Percentiles rank a stretch among this genome's conserved stretches.
Evolutionary conservation across 2,113 vertebrate genomes (phyloP).

Genomic region (Callipepla californica): DNA sequence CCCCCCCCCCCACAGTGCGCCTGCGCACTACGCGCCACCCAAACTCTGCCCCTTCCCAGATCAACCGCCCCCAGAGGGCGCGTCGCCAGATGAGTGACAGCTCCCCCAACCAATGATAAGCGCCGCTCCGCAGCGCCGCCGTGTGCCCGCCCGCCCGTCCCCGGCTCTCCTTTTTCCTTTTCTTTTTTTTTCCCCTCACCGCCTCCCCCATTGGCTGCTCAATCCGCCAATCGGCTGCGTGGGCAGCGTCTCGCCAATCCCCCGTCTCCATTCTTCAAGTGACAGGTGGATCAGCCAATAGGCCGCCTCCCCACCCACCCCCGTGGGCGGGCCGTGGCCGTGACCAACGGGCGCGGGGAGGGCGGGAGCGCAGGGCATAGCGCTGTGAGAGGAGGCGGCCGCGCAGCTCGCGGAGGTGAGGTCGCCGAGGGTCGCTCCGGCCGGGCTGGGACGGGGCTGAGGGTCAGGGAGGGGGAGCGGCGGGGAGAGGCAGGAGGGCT

Average conservation of each 20-base stretch:
- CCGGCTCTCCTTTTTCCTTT: not conserved
- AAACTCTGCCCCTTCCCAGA: not conserved
- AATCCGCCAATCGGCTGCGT: not conserved
- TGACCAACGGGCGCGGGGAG: constrained; percentile 21
- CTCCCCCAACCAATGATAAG: rapidly evolving
- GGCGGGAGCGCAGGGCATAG: constrained; percentile 17
- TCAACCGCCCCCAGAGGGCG: constrained; percentile 4
- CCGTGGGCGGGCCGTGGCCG: not conserved
- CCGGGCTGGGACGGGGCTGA: not conserved
- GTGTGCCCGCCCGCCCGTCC: not conserved
- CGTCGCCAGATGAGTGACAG: not conserved
- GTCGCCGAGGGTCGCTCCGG: constrained; percentile 8
- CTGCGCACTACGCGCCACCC: not conserved
- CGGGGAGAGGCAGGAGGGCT: not conserved
- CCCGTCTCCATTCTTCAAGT: rapidly evolving
- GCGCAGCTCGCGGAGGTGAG: constrained; percentile 3
- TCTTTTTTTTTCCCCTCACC: not conserved
- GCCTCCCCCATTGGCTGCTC: not conserved
- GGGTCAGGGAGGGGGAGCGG: not conserved
- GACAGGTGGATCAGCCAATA: not conserved
- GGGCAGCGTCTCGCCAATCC: not conserved
- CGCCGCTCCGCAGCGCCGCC: not conserved
- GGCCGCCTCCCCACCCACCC: not conserved
- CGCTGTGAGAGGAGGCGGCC: constrained; percentile 2
- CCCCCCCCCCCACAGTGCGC: not conserved